phyloP scores from a whole-genome alignment of 2,113 vertebrate species.

The Cebidichthys violaceus region DNA sequence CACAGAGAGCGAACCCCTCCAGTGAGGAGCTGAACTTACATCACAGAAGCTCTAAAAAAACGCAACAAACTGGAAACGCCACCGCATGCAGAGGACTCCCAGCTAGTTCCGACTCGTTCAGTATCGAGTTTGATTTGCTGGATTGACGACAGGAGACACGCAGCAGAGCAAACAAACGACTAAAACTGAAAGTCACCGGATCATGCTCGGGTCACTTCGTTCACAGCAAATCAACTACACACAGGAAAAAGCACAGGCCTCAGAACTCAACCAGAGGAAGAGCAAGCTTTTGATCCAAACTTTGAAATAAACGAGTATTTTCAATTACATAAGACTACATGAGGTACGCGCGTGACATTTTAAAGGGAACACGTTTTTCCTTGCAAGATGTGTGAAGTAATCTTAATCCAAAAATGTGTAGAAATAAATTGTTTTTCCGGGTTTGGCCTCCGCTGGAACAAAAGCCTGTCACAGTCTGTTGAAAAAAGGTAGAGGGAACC shows the following conservation, averaged over 20 bases:
- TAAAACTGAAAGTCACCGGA: conserved; percentile 37
- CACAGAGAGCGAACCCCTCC: conserved; percentile 32
- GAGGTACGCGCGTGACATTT: not conserved
- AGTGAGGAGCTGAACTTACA: not conserved
- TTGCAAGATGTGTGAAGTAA: not conserved
- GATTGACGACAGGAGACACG: conserved; percentile 34
- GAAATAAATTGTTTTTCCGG: not conserved
- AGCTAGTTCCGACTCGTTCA: not conserved
- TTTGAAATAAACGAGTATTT: not conserved
- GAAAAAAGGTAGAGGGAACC: conserved; percentile 9
- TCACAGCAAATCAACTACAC: conserved; percentile 50
- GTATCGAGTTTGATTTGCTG: conserved; percentile 34
- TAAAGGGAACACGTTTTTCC: not conserved
- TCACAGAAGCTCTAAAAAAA: not conserved
- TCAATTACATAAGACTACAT: not conserved
- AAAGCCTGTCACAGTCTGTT: conserved; percentile 59
- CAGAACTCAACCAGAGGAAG: conserved; percentile 48
- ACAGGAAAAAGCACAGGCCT: conserved; percentile 43
- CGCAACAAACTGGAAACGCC: not conserved
- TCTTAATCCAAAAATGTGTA: not conserved
- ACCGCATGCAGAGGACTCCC: conserved; percentile 35
- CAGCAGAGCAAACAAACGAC: conserved; percentile 16
- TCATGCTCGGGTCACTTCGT: conserved; percentile 63
- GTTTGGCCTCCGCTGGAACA: conserved; percentile 48
- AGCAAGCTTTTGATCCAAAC: conserved; percentile 66